Evolutionary conservation across 2,113 vertebrate genomes (phyloP).

Genomic region (Suricata suricatta): DNA sequence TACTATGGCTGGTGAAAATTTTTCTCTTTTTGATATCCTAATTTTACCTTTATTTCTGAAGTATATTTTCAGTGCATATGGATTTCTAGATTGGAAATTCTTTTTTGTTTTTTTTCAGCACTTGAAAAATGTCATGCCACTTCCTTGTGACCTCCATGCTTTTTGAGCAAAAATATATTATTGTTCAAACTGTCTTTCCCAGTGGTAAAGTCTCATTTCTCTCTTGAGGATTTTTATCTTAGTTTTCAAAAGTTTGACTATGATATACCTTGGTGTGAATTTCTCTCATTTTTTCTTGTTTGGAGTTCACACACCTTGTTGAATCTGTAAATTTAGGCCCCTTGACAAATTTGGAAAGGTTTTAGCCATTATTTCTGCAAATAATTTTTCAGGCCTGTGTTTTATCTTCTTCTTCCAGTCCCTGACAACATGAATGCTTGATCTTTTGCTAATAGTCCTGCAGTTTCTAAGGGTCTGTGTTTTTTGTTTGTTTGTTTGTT

Average conservation of each 20-base stretch:
- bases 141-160: not conserved
- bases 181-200: not conserved
- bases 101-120: not conserved
- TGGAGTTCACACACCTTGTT: not conserved
- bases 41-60: not conserved
- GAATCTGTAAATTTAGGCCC: not conserved
- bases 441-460: not conserved
- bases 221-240: not conserved
- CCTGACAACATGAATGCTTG: not conserved
- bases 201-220: not conserved
- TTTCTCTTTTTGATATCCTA: not conserved
- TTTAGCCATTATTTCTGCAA: not conserved
- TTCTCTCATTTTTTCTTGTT: not conserved
- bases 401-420: not conserved
- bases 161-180: not conserved
- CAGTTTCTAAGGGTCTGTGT: not conserved
- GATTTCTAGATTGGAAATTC: not conserved
- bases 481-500: not conserved
- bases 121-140: not conserved
- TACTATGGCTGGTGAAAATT: not conserved
- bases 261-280: not conserved
- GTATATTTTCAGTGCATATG: not conserved
- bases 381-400: not conserved
- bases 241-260: not conserved
- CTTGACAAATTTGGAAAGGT: not conserved